Percentiles rank a stretch among this genome's conserved stretches.
Evolutionary conservation across 2,888 invertebrate species (phyloP).

Genomic region (Branchipolynoe longqiensis): DNA sequence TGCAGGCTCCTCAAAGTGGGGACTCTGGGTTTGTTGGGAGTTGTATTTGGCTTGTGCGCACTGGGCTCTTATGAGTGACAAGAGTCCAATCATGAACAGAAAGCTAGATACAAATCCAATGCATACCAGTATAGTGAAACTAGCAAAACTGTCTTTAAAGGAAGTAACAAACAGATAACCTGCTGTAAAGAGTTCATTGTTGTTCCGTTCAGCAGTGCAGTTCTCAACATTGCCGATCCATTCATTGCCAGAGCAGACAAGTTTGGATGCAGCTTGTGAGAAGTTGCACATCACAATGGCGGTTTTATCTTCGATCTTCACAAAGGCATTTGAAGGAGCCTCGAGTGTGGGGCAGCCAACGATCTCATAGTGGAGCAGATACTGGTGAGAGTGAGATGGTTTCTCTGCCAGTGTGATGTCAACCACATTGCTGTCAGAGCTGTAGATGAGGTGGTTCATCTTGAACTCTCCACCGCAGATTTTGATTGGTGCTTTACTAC

Average conservation of each 20-base stretch:
- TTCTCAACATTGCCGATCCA: conserved; percentile 43
- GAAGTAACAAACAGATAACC: not conserved
- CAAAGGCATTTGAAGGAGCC: conserved; percentile 14
- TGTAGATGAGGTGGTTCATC: too few species aligned
- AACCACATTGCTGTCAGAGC: too few species aligned
- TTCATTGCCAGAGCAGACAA: conserved; percentile 38
- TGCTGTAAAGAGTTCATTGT: not conserved
- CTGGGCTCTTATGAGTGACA: conserved; percentile 48
- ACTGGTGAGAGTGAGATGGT: too few species aligned
- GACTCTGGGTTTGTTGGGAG: too few species aligned
- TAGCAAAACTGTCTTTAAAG: not conserved
- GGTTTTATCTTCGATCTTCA: not conserved
- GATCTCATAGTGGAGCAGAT: too few species aligned
- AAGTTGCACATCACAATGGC: conserved; percentile 42
- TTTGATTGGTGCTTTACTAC: too few species aligned
- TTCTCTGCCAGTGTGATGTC: too few species aligned
- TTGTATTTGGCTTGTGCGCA: too few species aligned
- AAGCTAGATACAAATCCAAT: conserved; percentile 65
- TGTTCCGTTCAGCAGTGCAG: too few species aligned
- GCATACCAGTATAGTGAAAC: conserved; percentile 64
- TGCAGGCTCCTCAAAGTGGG: too few species aligned
- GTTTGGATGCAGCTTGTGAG: not conserved
- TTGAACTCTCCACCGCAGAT: too few species aligned
- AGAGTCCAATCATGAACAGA: conserved; percentile 64
- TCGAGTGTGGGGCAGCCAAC: conserved; percentile 47